These are phyloP conservation scores for Dicyrtomina minuta DNA, from an alignment of 2,888 invertebrate species.

Conservation along the genomic window DNA sequence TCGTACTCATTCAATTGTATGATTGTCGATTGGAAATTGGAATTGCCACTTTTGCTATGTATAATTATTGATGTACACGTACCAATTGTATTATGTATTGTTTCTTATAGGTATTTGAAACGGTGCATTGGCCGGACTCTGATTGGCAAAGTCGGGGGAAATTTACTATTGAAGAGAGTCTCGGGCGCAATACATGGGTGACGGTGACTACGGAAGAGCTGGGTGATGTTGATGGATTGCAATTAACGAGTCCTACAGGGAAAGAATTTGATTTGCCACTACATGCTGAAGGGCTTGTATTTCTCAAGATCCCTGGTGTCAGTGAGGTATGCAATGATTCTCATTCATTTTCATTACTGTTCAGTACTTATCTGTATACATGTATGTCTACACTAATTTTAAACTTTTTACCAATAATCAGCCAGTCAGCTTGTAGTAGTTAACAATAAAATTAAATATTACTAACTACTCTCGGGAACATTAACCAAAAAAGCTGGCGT, in stretches of 20 bases:
- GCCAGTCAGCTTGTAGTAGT: background rate
- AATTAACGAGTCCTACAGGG: conserved; percentile 53
- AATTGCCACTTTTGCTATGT: no score
- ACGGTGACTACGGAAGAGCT: conserved; percentile 52
- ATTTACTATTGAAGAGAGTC: conserved; percentile 53
- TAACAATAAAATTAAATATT: no score
- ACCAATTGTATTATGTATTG: background rate
- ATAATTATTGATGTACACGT: background rate
- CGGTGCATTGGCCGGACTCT: conserved; percentile 51
- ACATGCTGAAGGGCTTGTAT: conserved; percentile 53
- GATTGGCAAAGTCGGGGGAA: conserved; percentile 52
- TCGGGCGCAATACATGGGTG: conserved; percentile 53
- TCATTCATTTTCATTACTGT: background rate
- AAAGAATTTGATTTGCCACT: conserved; percentile 53
- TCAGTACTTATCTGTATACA: background rate
- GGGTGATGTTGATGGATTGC: conserved; percentile 54
- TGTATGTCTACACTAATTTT: conserved; percentile 10
- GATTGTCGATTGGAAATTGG: no score
- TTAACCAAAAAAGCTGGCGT: no score
- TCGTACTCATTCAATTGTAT: no score
- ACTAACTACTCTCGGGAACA: no score
- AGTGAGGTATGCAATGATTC: conserved; percentile 51
- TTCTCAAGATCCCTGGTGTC: conserved; percentile 52
- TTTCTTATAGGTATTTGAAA: conserved; percentile 47
- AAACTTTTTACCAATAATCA: background rate